Percentiles rank a stretch among this genome's conserved stretches.
phyloP scores from a whole-genome alignment of 2,797 vertebrate genomes.

The Lateolabrax maculatus region DNA sequence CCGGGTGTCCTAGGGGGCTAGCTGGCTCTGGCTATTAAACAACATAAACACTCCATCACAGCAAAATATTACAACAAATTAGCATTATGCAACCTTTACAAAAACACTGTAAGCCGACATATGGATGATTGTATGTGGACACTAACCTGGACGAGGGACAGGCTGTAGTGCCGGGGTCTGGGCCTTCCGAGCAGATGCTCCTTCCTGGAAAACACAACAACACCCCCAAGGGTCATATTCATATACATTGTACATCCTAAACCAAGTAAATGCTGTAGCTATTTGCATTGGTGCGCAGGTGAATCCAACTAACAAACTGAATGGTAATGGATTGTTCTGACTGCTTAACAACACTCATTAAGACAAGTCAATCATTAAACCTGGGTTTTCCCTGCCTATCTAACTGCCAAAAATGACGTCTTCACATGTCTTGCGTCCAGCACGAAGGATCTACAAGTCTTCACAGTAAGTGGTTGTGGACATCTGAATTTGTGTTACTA shows the following conservation, averaged over 20 bases:
- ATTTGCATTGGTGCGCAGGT: background rate
- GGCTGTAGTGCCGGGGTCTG: conserved; percentile 95
- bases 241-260: background rate
- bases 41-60: background rate
- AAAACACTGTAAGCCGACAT: background rate
- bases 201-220: conserved; percentile 88
- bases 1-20: too few relatives aligned
- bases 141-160: conserved; percentile 95
- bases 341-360: background rate
- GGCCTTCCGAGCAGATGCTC: conserved; percentile 97
- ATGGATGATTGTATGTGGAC: background rate
- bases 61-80: background rate
- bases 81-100: background rate
- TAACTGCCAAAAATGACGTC: too few relatives aligned
- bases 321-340: background rate
- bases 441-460: too few relatives aligned
- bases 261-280: background rate
- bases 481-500: too few relatives aligned
- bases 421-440: too few relatives aligned
- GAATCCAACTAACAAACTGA: background rate
- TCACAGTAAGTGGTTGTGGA: too few relatives aligned
- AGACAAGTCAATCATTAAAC: too few relatives aligned
- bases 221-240: background rate
- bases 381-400: too few relatives aligned
- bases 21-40: background rate